These are phyloP conservation scores for Anthoptus insignis DNA, from an alignment of 2,888 invertebrate species.

Conservation along the genomic window DNA sequence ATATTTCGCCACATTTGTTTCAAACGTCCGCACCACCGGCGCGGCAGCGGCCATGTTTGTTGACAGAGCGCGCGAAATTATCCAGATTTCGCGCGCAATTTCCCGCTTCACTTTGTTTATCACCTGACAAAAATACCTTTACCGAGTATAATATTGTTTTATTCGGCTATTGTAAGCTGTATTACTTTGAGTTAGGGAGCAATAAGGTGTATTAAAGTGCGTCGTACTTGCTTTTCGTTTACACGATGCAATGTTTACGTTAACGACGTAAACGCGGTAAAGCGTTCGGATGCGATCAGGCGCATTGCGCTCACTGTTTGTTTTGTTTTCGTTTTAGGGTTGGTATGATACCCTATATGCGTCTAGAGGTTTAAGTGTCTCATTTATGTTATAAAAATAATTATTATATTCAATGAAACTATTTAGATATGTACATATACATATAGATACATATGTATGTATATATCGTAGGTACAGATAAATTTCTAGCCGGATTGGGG, in stretches of 20 bases:
- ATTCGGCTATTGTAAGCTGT: conserved; percentile 60
- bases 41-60: conserved; percentile 67
- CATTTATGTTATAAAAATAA: no score
- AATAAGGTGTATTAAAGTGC: conserved; percentile 50
- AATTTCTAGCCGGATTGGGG: no score
- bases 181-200: conserved; percentile 56
- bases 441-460: no score
- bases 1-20: conserved; percentile 67
- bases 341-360: conserved; percentile 32
- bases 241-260: conserved; percentile 58
- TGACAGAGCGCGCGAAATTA: conserved; percentile 76
- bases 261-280: conserved; percentile 49
- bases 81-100: conserved; percentile 76
- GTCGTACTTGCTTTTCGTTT: conserved; percentile 48
- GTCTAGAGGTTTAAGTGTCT: conserved; percentile 7
- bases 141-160: conserved; percentile 54
- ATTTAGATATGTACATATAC: no score
- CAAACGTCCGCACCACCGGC: conserved; percentile 51
- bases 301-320: conserved; percentile 57
- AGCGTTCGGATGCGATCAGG: conserved; percentile 55
- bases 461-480: no score
- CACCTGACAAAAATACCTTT: conserved; percentile 60
- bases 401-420: no score
- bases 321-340: conserved; percentile 61
- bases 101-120: conserved; percentile 65